A percentile compares a stretch with the other conserved stretches of the same genome.
phyloP scores from a whole-genome alignment of 2,113 vertebrate species.

The Galbula dea region DNA sequence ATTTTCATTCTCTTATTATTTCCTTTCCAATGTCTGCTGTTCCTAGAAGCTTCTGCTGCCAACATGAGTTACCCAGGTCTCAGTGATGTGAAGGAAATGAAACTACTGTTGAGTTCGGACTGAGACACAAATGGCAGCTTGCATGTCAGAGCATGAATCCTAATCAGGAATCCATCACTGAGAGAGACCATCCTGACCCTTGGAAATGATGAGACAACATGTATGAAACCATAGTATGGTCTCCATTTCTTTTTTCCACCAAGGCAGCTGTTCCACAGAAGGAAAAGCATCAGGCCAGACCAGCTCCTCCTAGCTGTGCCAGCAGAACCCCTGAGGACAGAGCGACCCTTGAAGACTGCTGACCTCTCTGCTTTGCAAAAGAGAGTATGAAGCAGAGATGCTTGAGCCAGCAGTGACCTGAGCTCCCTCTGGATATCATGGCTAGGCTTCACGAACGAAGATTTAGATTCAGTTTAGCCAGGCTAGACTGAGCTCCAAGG shows the following conservation, averaged over 20 bases:
- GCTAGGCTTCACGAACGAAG: too few relatives aligned
- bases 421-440: neutral
- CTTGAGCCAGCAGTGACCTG: neutral
- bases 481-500: neutral
- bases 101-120: neutral
- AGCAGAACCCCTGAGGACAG: neutral
- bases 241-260: neutral
- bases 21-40: neutral
- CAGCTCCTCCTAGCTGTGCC: neutral
- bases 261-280: neutral
- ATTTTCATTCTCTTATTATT: constrained; percentile 7
- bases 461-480: neutral
- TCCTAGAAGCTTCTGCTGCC: constrained; percentile 14
- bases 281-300: neutral
- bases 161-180: neutral
- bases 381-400: neutral
- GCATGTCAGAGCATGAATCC: neutral
- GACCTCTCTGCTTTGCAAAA: neutral
- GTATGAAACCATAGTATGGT: neutral
- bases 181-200: neutral
- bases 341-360: neutral
- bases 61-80: neutral
- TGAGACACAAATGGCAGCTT: neutral
- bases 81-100: neutral
- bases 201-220: neutral